A percentile compares a stretch with the other conserved stretches of the same genome.
Evolutionary conservation across 2,797 vertebrate species (phyloP).

Genomic region (Tolypeutes matacus): DNA sequence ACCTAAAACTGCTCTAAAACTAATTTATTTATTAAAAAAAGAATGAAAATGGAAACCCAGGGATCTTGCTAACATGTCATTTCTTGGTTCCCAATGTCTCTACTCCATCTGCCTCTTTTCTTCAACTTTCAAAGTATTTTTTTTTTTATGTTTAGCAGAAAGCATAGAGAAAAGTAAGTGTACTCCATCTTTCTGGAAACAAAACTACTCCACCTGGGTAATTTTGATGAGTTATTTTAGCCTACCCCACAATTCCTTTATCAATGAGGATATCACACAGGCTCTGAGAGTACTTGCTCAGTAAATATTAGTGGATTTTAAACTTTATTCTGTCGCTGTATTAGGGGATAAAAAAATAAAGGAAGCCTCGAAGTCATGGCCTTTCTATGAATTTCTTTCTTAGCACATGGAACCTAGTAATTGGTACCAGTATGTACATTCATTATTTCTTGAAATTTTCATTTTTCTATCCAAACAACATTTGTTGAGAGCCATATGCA

Average conservation of each 20-base stretch:
- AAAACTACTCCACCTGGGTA: background rate
- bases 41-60: background rate
- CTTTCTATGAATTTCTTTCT: background rate
- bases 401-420: background rate
- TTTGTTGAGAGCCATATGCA: background rate
- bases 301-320: background rate
- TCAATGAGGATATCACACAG: background rate
- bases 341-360: background rate
- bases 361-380: background rate
- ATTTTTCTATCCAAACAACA: background rate
- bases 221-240: slow-evolving; percentile 40
- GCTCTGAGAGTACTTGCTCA: background rate
- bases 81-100: background rate
- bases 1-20: too few species aligned
- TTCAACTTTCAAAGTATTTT: background rate
- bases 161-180: background rate
- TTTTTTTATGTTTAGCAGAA: background rate
- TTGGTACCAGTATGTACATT: background rate
- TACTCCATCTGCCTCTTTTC: background rate
- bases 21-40: too few species aligned
- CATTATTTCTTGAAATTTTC: background rate
- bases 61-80: background rate
- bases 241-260: background rate
- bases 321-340: background rate
- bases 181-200: background rate